Evolutionary conservation across 2,113 vertebrate genomes (phyloP), one percentile per base, ranked within the genome.

Genomic region (Manacus vitellinus): DNA sequence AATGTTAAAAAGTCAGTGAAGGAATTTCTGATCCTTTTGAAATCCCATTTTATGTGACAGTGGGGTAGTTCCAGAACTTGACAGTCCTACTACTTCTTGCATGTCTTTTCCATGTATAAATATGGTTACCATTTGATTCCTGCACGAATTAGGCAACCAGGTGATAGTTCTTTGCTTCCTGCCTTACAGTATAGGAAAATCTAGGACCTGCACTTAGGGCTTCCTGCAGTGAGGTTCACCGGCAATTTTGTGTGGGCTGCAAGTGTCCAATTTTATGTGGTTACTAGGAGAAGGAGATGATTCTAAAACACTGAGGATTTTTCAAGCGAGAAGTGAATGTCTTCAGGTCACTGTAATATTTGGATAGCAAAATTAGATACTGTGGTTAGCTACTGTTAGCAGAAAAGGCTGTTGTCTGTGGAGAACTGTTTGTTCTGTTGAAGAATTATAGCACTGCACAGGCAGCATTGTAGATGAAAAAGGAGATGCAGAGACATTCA

Each of bases 1-100:
- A 31, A 5, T 58, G 76, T 33, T 5, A 27, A 66, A 70, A 74
- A 37, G 8, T 44, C 1, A 2, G 0, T 44, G 33, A 21, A 62
- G 25, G 14, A 71, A 33, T 88, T 93, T 78, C 31, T 41, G 33
- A 33, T 71, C 8, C 9, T 17, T 85, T 87, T 49, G 78, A 41
- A 41, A 41, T 41, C 39, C 39, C 62, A 16, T 89, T 70, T 74
- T 54, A 22, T 71, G 61, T 80, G 68, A 51, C 51, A n/a, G 23
- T 51, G n/a, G 33, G 33, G 49, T 49, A 68, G 33, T 55, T 43
- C 20, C 46, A 65, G 35, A 79, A 68, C 67, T 87, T 66, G 51
- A 33, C 52, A 84, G 59, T 65, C 41, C 44, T 67, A 6, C 27
- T 84, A 31, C 59, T 84, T 61, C 55, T 74, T 66, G 24, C 41